A percentile compares a stretch with the other conserved stretches of the same genome.
phyloP scores from a whole-genome alignment of 2,113 vertebrate species.

The Cryptomyrus ogoouensis region DNA sequence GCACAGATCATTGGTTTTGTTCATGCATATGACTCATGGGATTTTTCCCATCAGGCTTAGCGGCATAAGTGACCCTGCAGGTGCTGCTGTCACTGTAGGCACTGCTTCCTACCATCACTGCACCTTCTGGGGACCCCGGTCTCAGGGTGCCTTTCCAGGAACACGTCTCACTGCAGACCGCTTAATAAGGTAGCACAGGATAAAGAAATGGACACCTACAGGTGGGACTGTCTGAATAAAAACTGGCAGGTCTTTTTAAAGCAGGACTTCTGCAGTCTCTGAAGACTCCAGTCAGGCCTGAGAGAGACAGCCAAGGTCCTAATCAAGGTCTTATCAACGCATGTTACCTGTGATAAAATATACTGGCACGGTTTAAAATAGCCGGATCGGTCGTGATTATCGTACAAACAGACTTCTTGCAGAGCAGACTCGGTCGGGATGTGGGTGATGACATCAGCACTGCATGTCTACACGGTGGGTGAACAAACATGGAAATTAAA shows the following conservation, averaged over 20 bases:
- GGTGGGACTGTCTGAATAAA: background rate
- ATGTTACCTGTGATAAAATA: background rate
- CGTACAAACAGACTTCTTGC: background rate
- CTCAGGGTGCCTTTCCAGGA: background rate
- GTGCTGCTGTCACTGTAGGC: background rate
- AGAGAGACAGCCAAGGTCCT: background rate
- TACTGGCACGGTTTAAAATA: background rate
- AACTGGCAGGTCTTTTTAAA: conserved; percentile 7
- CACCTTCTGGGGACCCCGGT: background rate
- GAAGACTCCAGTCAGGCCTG: background rate
- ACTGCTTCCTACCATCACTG: background rate
- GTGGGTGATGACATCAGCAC: background rate
- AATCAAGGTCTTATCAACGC: background rate
- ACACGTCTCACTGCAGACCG: background rate
- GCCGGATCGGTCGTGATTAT: background rate
- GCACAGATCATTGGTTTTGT: background rate
- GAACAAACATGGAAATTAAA: background rate
- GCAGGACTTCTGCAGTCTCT: background rate
- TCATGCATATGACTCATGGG: background rate
- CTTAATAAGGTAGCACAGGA: background rate
- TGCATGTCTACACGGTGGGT: background rate
- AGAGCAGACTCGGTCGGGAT: background rate
- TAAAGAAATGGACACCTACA: background rate
- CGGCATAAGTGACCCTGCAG: background rate
- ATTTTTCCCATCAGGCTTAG: background rate